Conservation (phyloP, 2,113 vertebrate genomes). For the Bungarus multicinctus region DNA sequence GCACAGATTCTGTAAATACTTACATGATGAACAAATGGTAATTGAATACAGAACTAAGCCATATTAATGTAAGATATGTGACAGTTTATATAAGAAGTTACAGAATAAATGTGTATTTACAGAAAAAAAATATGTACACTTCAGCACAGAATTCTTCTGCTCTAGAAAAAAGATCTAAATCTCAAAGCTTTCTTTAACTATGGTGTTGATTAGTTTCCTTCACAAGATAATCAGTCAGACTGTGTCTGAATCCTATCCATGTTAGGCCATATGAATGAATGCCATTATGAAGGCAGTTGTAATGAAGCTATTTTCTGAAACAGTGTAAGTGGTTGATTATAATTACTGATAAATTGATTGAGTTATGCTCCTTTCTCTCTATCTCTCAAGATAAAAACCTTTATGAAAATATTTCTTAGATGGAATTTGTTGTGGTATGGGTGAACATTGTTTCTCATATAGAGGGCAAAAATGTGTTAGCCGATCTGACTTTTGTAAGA, state of each 20-base stretch:
- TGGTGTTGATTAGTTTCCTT: neutral
- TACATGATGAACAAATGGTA: slow-evolving; percentile 48
- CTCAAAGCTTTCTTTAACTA: neutral
- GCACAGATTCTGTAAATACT: slow-evolving; percentile 47
- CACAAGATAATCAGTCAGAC: neutral
- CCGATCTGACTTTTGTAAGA: neutral
- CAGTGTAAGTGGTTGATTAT: neutral
- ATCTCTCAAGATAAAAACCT: no score
- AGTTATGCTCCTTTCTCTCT: neutral
- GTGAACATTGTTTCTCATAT: no score
- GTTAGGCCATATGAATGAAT: neutral
- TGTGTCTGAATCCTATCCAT: neutral
- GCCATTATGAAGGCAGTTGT: neutral
- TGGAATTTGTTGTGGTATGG: no score
- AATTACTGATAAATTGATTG: neutral
- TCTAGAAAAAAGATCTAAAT: neutral
- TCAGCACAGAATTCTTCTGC: neutral
- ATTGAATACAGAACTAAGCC: slow-evolving; percentile 30
- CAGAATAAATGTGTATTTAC: fast-evolving
- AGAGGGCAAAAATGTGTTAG: neutral
- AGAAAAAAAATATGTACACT: neutral
- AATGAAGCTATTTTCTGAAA: neutral
- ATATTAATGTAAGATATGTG: neutral
- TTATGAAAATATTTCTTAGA: no score
- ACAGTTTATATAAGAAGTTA: neutral